These are phyloP conservation scores for Lepidocolaptes lacrymiger DNA, from an alignment of 2,797 vertebrate genomes.

Conservation along the genomic window DNA sequence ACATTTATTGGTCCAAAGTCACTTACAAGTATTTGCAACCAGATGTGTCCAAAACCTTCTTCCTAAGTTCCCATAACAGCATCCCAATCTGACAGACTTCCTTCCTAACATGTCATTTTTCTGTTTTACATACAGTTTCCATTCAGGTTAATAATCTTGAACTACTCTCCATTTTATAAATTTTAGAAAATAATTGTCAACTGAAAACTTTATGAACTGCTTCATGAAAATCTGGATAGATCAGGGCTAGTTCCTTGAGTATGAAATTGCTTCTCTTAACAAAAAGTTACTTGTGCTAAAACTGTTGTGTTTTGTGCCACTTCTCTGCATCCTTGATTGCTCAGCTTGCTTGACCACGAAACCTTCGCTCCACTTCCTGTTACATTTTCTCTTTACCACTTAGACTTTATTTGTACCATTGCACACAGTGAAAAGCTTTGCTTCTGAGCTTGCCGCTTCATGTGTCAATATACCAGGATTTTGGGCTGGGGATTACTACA, in stretches of 20 bases:
- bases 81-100: neutral
- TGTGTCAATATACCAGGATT: neutral
- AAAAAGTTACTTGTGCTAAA: neutral
- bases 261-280: neutral
- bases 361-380: accelerated
- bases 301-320: neutral
- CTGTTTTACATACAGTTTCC: neutral
- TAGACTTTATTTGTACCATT: neutral
- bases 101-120: neutral
- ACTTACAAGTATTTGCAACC: neutral
- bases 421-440: neutral
- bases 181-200: neutral
- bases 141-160: neutral
- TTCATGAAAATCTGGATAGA: neutral
- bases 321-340: neutral
- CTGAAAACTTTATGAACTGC: neutral
- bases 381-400: neutral
- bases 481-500: neutral
- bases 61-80: neutral
- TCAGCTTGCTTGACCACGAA: neutral
- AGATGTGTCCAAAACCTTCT: neutral
- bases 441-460: neutral
- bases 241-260: neutral
- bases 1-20: neutral
- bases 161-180: neutral